Evolutionary conservation across 2,797 vertebrate species (phyloP), one percentile per base, ranked within the genome.

Genomic region (Pyrocephalus nanus): DNA sequence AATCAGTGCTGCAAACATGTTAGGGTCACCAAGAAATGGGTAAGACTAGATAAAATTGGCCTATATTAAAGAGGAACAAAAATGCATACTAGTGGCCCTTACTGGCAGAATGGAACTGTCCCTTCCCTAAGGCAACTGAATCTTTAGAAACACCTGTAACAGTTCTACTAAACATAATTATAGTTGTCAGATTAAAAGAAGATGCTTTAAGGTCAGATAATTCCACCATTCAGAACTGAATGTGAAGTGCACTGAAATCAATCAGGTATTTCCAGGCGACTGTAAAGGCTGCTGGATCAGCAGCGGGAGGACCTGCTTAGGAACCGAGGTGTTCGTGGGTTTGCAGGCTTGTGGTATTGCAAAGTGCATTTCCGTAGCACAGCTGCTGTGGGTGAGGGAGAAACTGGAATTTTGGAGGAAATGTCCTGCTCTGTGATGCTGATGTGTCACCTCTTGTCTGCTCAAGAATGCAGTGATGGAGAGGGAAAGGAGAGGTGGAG

Each of bases 101-200:
- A 48, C 40, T 69, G 30, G 16, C 21, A 20, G 58, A 83, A 75
- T 6, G 36, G 29, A 69, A 57, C 40, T 62, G 8, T 45, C 73
- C 67, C 45, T 86, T 79, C 73, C 80, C 40, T 32, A 10, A 80
- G 64, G 88, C 88, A 83, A 61, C 66, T 34, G 29, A 94, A 55
- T 51, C 54, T 94, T 30, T 93, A 53, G 48, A 93, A 96, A 92
- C 79, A 94, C 92, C 88, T 92, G 79, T 94, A 60, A 78, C 32
- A 92, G 40, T 70, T 69, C 54, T 79, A 58, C 51, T 81, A 42
- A 83, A 84, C 34, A n/a, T 88, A 86, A 71, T 77, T 81, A 75
- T 11, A 57, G 55, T 6, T 91, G 60, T 84, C 60, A 71, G 69
- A 76, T 87, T 60, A 88, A 92, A 85, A 73, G 71, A 94, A 86